Conservation (phyloP, 2,113 vertebrate genomes). For the Lepus americanus region DNA sequence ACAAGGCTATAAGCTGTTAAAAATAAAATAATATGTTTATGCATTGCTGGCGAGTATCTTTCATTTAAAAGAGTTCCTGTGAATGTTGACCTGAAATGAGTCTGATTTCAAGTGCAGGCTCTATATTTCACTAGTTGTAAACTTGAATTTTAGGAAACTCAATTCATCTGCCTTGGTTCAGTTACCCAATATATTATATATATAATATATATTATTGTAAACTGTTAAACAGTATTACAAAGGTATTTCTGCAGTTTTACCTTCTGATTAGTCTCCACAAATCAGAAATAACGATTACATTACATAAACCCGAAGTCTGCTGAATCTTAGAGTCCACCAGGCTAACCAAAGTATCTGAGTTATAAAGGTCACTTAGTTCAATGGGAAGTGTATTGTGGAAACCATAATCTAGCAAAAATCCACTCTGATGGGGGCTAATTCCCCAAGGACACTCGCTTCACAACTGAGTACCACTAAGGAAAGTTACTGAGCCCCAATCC, state of each 20-base stretch:
- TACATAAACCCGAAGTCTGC: conserved; percentile 13
- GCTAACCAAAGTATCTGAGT: neutral
- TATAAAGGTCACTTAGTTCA: neutral
- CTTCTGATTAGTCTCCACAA: conserved; percentile 29
- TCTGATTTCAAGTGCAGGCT: neutral
- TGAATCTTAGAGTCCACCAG: neutral
- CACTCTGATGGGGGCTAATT: neutral
- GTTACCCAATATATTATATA: neutral
- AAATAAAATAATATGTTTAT: conserved; percentile 20
- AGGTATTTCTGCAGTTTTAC: conserved; percentile 4
- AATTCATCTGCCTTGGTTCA: neutral
- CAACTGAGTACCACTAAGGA: neutral
- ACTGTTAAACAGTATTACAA: neutral
- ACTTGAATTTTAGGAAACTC: conserved; percentile 4
- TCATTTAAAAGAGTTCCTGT: neutral
- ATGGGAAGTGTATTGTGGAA: neutral
- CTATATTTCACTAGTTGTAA: neutral
- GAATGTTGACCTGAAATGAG: neutral
- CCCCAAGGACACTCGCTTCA: neutral
- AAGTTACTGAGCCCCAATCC: neutral
- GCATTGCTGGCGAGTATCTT: neutral
- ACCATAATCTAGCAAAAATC: neutral
- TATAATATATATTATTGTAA: neutral
- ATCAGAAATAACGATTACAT: conserved; percentile 19
- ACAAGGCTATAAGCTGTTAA: neutral